Evolutionary conservation across 2,113 vertebrate species (phyloP).

Genomic region (Melanerpes aurifrons): DNA sequence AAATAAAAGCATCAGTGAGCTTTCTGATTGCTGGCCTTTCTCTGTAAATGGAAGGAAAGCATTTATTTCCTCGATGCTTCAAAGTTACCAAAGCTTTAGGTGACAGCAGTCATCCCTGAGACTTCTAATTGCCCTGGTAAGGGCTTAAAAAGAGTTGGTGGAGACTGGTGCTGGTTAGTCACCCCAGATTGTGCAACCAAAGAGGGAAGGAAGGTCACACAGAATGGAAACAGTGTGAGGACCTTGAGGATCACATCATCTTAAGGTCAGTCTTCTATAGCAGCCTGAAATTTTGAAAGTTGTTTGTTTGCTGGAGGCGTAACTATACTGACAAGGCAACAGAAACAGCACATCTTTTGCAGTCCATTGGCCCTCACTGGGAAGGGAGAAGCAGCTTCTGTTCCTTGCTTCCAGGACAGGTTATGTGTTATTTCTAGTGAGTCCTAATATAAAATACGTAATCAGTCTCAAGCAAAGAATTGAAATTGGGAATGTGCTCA

Average conservation of each 20-base stretch:
- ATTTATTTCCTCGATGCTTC: neutral
- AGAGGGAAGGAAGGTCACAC: neutral
- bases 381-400: neutral
- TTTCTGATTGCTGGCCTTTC: neutral
- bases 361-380: rapidly evolving
- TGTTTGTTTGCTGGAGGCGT: neutral
- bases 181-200: neutral
- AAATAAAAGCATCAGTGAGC: neutral
- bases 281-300: neutral
- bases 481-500: neutral
- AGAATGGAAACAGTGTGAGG: neutral
- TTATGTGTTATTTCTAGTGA: neutral
- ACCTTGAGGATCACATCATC: neutral
- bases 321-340: neutral
- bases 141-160: neutral
- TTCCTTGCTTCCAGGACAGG: neutral
- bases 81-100: neutral
- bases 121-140: neutral
- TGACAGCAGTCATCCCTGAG: neutral
- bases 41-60: neutral
- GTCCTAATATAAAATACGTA: neutral
- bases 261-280: neutral
- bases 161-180: neutral
- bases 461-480: neutral
- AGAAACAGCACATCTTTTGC: neutral